Conservation (phyloP, 2,797 vertebrate species). For the Phrynocephalus guinanensis region DNA sequence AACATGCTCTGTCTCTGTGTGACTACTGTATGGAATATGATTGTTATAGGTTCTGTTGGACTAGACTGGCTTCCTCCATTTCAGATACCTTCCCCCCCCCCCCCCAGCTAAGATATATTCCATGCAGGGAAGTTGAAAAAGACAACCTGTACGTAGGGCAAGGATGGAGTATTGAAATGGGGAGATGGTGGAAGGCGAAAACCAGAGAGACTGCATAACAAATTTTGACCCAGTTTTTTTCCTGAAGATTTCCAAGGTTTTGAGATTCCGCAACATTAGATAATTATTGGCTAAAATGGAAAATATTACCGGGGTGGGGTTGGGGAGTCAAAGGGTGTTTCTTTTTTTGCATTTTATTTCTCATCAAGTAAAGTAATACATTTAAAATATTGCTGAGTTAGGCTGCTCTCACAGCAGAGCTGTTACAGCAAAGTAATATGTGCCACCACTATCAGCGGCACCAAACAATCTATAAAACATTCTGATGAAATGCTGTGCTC, state of each 20-base stretch:
- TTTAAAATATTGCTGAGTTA: conserved; percentile 21
- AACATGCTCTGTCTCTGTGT: background rate
- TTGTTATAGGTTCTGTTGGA: background rate
- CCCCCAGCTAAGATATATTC: background rate
- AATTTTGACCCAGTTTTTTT: background rate
- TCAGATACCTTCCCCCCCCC: background rate
- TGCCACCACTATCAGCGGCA: background rate
- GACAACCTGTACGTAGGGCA: background rate
- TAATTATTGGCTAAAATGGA: background rate
- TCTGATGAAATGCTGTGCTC: conserved; percentile 18
- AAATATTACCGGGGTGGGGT: background rate
- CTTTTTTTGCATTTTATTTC: no score
- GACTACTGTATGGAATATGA: background rate
- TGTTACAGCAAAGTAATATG: conserved; percentile 1
- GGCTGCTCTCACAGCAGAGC: background rate
- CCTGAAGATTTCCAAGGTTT: background rate
- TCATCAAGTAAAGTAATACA: background rate
- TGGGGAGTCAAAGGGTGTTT: background rate
- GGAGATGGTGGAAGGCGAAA: background rate
- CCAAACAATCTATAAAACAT: background rate
- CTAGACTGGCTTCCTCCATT: no score
- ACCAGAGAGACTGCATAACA: background rate
- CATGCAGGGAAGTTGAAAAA: background rate
- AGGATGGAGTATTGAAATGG: background rate
- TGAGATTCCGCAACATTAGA: background rate